Percentiles rank a stretch among this genome's conserved stretches.
phyloP scores from a whole-genome alignment of 2,888 invertebrate species.

The Poecilus cupreus region DNA sequence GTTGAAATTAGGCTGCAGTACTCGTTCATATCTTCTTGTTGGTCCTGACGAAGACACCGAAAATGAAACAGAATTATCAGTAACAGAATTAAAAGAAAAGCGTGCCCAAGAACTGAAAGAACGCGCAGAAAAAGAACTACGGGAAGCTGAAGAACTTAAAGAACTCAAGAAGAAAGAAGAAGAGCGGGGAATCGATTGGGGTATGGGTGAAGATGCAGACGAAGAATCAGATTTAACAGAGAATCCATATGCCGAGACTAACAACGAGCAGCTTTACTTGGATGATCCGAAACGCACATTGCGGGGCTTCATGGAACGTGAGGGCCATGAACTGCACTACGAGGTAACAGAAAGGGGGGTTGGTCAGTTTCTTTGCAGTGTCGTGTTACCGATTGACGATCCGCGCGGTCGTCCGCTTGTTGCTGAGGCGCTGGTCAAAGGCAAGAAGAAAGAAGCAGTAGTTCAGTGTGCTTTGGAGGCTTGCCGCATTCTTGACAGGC shows the following conservation, averaged over 20 bases:
- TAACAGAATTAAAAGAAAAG: constrained; percentile 83
- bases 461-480: constrained; percentile 96
- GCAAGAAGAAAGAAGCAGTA: constrained; percentile 96
- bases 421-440: constrained; percentile 91
- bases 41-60: constrained; percentile 92
- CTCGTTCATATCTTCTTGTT: constrained; percentile 86
- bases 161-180: constrained; percentile 75
- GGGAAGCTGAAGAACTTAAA: constrained; percentile 73
- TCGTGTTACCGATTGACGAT: constrained; percentile 87
- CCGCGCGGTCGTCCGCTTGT: constrained; percentile 83
- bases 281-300: constrained; percentile 97
- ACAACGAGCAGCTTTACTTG: constrained; percentile 91
- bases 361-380: constrained; percentile 91
- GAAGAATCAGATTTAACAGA: constrained; percentile 87
- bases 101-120: constrained; percentile 68
- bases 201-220: constrained; percentile 94
- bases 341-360: constrained; percentile 89
- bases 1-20: constrained; percentile 93
- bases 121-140: constrained; percentile 72
- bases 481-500: constrained; percentile 91
- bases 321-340: constrained; percentile 90
- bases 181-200: constrained; percentile 92
- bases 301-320: constrained; percentile 95
- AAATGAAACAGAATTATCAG: constrained; percentile 86
- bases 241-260: constrained; percentile 88